Percentiles rank a stretch among this genome's conserved stretches.
Conservation (phyloP, 2,888 invertebrate species). For the Cheilosia scutellata region DNA sequence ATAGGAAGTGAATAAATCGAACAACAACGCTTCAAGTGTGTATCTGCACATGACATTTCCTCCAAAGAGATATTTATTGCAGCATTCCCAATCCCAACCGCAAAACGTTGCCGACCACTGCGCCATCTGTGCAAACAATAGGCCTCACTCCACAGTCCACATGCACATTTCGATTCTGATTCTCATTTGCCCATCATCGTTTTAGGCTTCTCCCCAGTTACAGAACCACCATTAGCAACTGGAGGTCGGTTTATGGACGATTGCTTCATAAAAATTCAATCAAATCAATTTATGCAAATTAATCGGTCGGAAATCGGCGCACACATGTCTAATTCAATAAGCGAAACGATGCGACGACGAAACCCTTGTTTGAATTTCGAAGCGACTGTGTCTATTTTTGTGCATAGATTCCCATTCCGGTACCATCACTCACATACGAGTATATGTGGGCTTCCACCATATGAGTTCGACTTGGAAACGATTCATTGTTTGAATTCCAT, state of each 20-base stretch:
- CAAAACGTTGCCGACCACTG: constrained; percentile 40
- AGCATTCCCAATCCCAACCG: constrained; percentile 1
- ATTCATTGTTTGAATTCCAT: constrained; percentile 65
- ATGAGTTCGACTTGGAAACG: constrained; percentile 57
- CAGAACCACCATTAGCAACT: constrained; percentile 44
- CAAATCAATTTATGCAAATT: constrained; percentile 85
- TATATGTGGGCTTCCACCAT: constrained; percentile 53
- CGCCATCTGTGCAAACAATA: constrained; percentile 61
- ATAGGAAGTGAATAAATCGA: constrained; percentile 7
- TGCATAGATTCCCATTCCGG: constrained; percentile 55
- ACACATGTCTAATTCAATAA: constrained; percentile 76
- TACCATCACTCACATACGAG: not conserved
- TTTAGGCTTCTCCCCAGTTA: constrained; percentile 17
- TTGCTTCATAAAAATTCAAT: constrained; percentile 83
- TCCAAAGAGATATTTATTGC: constrained; percentile 52
- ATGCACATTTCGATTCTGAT: constrained; percentile 26
- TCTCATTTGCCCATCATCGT: constrained; percentile 55
- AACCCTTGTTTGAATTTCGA: constrained; percentile 60
- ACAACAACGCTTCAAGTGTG: constrained; percentile 38
- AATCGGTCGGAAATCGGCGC: constrained; percentile 79
- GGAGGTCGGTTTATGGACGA: constrained; percentile 66
- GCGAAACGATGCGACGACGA: constrained; percentile 42
- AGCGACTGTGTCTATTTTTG: constrained; percentile 54
- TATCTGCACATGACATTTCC: constrained; percentile 52
- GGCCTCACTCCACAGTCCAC: constrained; percentile 26